phyloP scores from a whole-genome alignment of 2,113 vertebrate genomes.

The Pomatostomus ruficeps region DNA sequence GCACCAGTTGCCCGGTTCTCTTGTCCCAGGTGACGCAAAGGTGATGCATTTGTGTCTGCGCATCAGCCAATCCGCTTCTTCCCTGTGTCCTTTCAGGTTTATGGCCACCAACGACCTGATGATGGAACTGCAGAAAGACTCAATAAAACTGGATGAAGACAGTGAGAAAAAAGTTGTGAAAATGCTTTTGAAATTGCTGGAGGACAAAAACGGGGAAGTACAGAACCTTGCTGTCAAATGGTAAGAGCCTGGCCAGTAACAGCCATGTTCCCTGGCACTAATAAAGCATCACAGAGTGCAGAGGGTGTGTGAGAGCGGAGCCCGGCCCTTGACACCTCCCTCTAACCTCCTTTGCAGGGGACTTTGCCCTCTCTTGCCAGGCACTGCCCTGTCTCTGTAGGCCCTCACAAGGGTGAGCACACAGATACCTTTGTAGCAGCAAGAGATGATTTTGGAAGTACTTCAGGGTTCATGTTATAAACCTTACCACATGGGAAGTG shows the following conservation, averaged over 20 bases:
- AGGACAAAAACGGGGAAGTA: slow-evolving; percentile 95
- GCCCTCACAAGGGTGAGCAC: neutral
- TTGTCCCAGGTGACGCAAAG: neutral
- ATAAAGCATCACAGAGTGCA: neutral
- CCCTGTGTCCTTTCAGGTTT: slow-evolving; percentile 71
- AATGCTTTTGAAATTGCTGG: slow-evolving; percentile 88
- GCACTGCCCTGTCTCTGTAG: neutral
- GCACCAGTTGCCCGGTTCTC: neutral
- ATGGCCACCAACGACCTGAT: slow-evolving; percentile 98
- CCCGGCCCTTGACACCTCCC: neutral
- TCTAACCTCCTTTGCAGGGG: neutral
- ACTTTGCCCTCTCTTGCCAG: neutral
- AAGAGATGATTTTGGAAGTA: neutral
- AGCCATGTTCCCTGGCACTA: neutral
- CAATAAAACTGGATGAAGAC: slow-evolving; percentile 93
- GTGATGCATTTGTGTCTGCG: neutral
- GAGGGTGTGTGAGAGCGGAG: rapidly evolving
- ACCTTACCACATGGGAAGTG: neutral
- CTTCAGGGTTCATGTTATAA: neutral
- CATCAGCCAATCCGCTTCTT: neutral
- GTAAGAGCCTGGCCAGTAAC: slow-evolving; percentile 58
- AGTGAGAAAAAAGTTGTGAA: slow-evolving; percentile 90
- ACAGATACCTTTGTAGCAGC: neutral
- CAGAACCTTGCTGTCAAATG: slow-evolving; percentile 95
- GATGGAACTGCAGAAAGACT: slow-evolving; percentile 94